These are phyloP conservation scores for Fistularia tabacaria DNA, from an alignment of 2,797 vertebrate species.

Conservation along the genomic window DNA sequence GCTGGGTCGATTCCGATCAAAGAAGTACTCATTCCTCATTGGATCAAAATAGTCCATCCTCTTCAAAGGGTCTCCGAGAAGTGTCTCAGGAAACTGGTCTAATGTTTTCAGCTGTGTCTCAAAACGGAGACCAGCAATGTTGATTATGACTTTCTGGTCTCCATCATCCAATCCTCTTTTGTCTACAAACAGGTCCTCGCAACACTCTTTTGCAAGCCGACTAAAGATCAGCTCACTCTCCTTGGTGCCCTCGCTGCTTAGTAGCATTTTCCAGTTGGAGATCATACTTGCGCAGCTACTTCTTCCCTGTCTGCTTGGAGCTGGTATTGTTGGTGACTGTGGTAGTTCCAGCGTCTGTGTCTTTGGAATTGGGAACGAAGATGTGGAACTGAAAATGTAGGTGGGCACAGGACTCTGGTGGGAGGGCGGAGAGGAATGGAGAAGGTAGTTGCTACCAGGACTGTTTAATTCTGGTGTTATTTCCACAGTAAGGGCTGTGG, in stretches of 20 bases:
- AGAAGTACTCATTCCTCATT: constrained; percentile 98
- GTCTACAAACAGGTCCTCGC: constrained; percentile 81
- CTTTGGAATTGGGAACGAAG: constrained; percentile 33
- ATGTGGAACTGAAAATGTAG: constrained; percentile 57
- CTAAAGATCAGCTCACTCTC: constrained; percentile 83
- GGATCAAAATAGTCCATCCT: constrained; percentile 94
- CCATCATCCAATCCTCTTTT: constrained; percentile 80
- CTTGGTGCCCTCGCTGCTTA: constrained; percentile 79
- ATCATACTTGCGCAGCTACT: constrained; percentile 81
- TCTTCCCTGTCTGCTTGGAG: constrained; percentile 58
- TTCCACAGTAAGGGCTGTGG: constrained; percentile 64
- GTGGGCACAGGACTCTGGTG: constrained; percentile 33
- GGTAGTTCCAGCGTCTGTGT: constrained; percentile 42
- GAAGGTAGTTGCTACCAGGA: constrained; percentile 42
- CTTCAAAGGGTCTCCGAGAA: constrained; percentile 87
- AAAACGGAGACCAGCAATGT: constrained; percentile 91
- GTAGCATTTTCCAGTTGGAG: constrained; percentile 83
- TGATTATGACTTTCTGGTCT: constrained; percentile 90
- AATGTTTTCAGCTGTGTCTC: constrained; percentile 92
- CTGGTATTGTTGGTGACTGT: constrained; percentile 55
- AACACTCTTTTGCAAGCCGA: constrained; percentile 80
- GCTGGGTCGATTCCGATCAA: constrained; percentile 93
- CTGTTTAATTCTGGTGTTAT: constrained; percentile 51
- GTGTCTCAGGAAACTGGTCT: constrained; percentile 89
- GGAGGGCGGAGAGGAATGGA: constrained; percentile 31